These are phyloP conservation scores for Halcyon chelicuti DNA, from an alignment of 2,797 vertebrate species.

Conservation along the genomic window DNA sequence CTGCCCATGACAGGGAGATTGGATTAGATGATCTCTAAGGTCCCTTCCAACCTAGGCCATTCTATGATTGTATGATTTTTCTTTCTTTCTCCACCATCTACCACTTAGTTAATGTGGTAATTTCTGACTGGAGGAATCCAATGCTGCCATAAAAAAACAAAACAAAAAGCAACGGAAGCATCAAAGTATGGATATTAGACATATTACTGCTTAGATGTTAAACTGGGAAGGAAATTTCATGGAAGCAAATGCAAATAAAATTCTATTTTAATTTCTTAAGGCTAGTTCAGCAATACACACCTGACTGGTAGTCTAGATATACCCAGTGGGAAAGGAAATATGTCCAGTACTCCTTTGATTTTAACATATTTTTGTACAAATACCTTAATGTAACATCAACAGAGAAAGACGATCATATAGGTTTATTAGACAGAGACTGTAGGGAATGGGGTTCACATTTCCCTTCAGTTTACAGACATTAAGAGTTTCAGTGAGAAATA, in stretches of 20 bases:
- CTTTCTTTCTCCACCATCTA: neutral
- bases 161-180: rapidly evolving
- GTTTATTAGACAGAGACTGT: neutral
- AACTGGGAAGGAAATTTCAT: neutral
- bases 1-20: too few species aligned
- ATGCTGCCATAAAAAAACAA: neutral
- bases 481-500: neutral
- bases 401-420: neutral
- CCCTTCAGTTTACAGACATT: neutral
- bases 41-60: too few species aligned
- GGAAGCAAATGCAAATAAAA: neutral
- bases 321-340: neutral
- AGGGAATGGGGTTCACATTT: neutral
- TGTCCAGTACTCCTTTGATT: neutral
- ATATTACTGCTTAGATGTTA: neutral
- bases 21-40: too few species aligned
- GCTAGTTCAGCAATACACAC: neutral
- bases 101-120: neutral
- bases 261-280: neutral
- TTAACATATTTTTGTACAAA: neutral
- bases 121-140: neutral
- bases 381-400: neutral
- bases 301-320: neutral
- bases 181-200: neutral
- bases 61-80: neutral